phyloP scores from a whole-genome alignment of 2,888 invertebrate species.

The Suillia variegata region DNA sequence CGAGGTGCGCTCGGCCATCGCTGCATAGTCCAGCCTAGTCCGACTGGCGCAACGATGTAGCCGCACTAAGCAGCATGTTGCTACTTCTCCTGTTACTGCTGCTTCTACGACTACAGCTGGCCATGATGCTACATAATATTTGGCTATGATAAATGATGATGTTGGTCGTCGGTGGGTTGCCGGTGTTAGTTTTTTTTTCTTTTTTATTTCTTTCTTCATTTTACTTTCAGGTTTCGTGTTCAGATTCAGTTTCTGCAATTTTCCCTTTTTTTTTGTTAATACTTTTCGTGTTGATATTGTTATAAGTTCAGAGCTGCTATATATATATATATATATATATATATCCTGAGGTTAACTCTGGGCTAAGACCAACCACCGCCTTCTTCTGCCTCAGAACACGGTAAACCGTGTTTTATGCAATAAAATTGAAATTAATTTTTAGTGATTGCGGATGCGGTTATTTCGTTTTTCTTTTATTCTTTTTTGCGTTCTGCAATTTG shows the following conservation, averaged over 20 bases:
- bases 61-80: no score
- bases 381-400: neutral
- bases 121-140: neutral
- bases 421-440: constrained; percentile 52
- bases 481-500: neutral
- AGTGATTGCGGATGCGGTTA: constrained; percentile 51
- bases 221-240: neutral
- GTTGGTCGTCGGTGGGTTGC: neutral
- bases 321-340: no score
- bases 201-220: neutral
- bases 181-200: neutral
- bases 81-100: no score
- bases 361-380: no score
- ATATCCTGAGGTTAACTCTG: no score
- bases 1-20: neutral
- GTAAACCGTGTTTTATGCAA: constrained; percentile 32
- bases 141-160: neutral
- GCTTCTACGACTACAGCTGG: no score
- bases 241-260: neutral
- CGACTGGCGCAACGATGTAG: no score
- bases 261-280: neutral
- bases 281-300: neutral
- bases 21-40: no score
- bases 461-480: constrained; percentile 10
- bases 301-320: no score